Evolutionary conservation across 2,888 invertebrate genomes (phyloP), one percentile per base, ranked within the genome.

Genomic region (Conus canariensis): DNA sequence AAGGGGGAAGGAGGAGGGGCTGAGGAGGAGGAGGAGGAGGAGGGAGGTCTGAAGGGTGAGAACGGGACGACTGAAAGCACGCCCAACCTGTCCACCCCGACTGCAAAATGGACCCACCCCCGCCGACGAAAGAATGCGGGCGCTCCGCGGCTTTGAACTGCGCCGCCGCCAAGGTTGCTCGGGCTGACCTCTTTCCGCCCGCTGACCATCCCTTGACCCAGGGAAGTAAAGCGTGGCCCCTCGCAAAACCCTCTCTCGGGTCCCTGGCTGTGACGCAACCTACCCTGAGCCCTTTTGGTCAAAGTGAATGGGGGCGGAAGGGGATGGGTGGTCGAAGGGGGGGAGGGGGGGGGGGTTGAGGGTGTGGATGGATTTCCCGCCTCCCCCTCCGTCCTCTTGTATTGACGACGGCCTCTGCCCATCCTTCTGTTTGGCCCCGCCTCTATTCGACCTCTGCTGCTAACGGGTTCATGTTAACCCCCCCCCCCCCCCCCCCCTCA

Each of bases 181-280:
- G 6, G 14, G 74, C 58, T 87, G 87, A 87, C 87, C 87, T 74
- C 70, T 74, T 87, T 87, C 22, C 59, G 19, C 67, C 30, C 14
- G 22, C n/a, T 87, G 87, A 87, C 87, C 87, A 87, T 45, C 74
- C 70, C 25, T 64, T 87, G 87, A 87, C 87, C 87, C 22, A 25
- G 12, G 64, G 16, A 64, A 64, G 64, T 14, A 64, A 64, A 64
- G 64, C 16, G 64, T 10, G 64, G 8, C 16, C 64, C 64, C 64
- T 64, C 5, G 64, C 64, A 64, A 16, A 64, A 64, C 64, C 64
- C 64, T 64, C 64, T 64, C 64, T 45, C 85, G 6, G 12, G 9
- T 10, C n/a, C 60, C 16, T n/a, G 56, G 2, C 25, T 19, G 64
- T 85, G 59, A 70, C 67, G 86, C 86, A 64, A 58, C 86, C 64